Percentiles rank a stretch among this genome's conserved stretches.
Evolutionary conservation across 2,113 vertebrate species (phyloP).

Genomic region (Ciconia maguari): DNA sequence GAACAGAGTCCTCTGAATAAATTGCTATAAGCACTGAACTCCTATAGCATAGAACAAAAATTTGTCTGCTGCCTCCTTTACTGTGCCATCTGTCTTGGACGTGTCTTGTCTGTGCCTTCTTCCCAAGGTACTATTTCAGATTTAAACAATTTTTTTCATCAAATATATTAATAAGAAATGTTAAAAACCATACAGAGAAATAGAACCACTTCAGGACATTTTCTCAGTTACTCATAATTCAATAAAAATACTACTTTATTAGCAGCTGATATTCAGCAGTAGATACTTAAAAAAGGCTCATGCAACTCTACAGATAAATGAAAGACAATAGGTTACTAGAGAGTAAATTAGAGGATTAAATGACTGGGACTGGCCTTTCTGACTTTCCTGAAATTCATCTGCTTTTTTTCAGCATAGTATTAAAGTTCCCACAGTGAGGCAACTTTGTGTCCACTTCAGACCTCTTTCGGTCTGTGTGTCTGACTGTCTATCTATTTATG

Average conservation of each 20-base stretch:
- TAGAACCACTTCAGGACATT: background rate
- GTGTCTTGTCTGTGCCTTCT: background rate
- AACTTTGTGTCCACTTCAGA: background rate
- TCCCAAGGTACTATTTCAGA: background rate
- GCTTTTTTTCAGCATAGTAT: background rate
- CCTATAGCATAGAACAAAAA: background rate
- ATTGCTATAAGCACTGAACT: background rate
- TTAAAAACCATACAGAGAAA: background rate
- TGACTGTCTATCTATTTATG: fast-evolving
- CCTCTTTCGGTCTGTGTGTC: background rate
- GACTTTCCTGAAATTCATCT: background rate
- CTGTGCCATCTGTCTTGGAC: background rate
- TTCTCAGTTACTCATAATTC: background rate
- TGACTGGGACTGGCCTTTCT: background rate
- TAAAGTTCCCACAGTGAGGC: background rate
- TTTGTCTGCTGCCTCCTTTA: background rate
- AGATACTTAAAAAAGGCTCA: background rate
- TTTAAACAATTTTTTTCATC: background rate
- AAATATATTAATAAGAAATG: background rate
- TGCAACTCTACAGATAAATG: background rate
- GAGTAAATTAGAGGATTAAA: background rate
- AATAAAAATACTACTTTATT: background rate
- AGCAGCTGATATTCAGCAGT: background rate
- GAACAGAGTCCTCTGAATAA: background rate
- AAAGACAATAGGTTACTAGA: background rate